Evolutionary conservation across 1,140 invertebrate species (phyloP).

Genomic region (Pseudomyrmex pallidus): DNA sequence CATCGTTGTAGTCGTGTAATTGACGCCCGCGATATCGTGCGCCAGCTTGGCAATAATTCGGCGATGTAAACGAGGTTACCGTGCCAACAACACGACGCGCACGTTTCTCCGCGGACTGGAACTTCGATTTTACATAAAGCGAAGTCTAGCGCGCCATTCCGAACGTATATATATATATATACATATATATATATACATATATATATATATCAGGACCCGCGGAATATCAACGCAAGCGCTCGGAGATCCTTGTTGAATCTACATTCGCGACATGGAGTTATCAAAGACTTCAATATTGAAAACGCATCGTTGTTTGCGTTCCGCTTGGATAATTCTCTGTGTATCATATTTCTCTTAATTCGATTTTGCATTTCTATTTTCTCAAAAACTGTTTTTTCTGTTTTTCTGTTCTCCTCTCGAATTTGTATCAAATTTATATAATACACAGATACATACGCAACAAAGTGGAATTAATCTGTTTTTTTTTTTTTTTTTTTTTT

Average conservation of each 20-base stretch:
- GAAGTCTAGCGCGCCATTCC: neutral
- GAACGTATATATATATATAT: neutral
- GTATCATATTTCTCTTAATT: neutral
- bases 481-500: no score
- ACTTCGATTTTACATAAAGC: constrained; percentile 63
- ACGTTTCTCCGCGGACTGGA: constrained; percentile 18
- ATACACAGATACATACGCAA: neutral
- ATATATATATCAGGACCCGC: constrained; percentile 4
- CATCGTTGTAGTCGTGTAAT: constrained; percentile 71
- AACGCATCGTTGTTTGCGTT: constrained; percentile 9
- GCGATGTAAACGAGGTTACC: constrained; percentile 61
- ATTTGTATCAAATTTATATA: neutral
- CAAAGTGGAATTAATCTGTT: no score
- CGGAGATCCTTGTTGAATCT: constrained; percentile 42
- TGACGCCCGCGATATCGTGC: constrained; percentile 63
- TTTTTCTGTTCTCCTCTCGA: neutral
- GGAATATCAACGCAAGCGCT: constrained; percentile 60
- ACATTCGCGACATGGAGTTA: neutral
- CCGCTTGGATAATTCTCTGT: neutral
- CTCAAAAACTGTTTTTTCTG: neutral
- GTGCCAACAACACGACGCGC: constrained; percentile 44
- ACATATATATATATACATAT: no score
- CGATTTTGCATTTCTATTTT: neutral
- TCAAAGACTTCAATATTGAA: neutral
- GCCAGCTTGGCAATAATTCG: constrained; percentile 71